Base-by-base conservation (phyloP, 2,888 invertebrate species). In the Sericinus montela region DNA sequence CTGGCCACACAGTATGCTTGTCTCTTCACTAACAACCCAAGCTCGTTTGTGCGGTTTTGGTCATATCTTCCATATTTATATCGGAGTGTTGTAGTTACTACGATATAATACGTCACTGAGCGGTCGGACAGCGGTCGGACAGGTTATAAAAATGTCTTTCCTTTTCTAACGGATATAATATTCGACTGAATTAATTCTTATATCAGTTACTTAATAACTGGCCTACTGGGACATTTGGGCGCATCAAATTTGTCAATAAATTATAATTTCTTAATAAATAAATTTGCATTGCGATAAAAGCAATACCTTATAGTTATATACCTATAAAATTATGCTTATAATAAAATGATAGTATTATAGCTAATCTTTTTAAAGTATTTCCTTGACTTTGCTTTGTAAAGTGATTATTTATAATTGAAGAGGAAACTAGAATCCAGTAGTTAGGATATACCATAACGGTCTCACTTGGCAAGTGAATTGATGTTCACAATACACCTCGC, bases 21-120 rank as follows among this genome's bases (percentile, higher is more conserved):
- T 84, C 68, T 75, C 59, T 71, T 69, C 79, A 65, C 68, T 75
- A 67, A 83, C 81, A 77, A 80, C 75, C 75, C 62, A 59, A 57
- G 76, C 77, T 80, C 77, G 86, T 82, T 78, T 86, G 84, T 81
- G 77, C 63, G 57, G 66, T 61, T 68, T 69, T 63, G 60, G 60
- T 62, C 64, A 62, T 61, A 75, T 66, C 66, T 69, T 72, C 78
- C 76, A 81, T 84, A 83, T 86, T 85, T 88, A 88, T 88, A 87
- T 87, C 86, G 83, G 66, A 66, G 68, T 65, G 72, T 74, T 62
- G 65, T 58, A 59, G 53, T 64, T 62, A 67, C 60, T 59, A 59
- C 60, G 62, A 67, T 66, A 67, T 69, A 69, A 59, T 60, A 59
- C 63, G 66, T 65, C 64, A 65, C 65, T 62, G 67, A 75, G 65